Conservation (phyloP, 2,113 vertebrate species). For the Notiomystis cincta region DNA sequence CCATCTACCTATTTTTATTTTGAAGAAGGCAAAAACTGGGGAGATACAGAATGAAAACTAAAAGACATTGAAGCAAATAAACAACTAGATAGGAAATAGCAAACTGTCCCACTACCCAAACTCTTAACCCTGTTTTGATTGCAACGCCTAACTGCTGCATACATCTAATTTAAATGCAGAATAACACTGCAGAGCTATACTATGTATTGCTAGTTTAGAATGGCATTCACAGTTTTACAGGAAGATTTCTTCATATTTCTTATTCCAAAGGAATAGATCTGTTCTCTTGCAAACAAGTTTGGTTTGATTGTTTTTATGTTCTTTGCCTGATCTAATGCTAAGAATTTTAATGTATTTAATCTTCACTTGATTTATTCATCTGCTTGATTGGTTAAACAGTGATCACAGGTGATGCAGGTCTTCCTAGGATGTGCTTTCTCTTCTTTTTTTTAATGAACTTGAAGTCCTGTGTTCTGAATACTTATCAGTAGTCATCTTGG, state of each 20-base stretch:
- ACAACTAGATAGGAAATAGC: background rate
- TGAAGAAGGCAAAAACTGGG: background rate
- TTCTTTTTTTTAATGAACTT: background rate
- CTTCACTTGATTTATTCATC: background rate
- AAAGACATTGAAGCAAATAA: background rate
- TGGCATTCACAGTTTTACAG: background rate
- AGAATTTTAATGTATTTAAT: background rate
- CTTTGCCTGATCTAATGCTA: background rate
- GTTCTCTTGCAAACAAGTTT: background rate
- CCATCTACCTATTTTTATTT: background rate
- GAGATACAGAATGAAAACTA: background rate
- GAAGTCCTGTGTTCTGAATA: background rate
- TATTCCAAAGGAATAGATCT: background rate
- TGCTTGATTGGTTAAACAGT: background rate
- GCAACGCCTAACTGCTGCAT: background rate
- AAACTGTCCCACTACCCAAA: background rate
- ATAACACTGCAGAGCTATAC: background rate
- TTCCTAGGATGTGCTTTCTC: background rate
- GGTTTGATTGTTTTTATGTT: background rate
- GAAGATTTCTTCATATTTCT: background rate
- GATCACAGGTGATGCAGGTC: background rate
- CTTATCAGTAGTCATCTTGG: background rate
- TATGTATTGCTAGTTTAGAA: background rate
- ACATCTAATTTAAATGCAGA: background rate
- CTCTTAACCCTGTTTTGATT: background rate